phyloP scores from a whole-genome alignment of 2,797 vertebrate species.

The Enteromius viviparus region DNA sequence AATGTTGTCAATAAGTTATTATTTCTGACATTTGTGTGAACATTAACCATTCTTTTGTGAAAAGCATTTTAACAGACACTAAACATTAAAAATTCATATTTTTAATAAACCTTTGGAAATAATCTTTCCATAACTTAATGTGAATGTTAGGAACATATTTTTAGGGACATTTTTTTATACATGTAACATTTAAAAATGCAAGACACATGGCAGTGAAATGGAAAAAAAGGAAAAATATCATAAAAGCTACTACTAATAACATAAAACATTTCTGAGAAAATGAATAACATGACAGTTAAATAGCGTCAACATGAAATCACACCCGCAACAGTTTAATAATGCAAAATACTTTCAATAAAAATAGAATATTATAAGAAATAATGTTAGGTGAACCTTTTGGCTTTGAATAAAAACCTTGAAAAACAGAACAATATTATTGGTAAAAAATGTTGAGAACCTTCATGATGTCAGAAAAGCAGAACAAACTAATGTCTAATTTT shows the following conservation, averaged over 20 bases:
- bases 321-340: not conserved
- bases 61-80: not conserved
- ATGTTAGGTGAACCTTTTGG: not conserved
- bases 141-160: not conserved
- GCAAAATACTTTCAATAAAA: not conserved
- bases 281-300: not conserved
- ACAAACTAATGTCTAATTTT: not conserved
- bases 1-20: not conserved
- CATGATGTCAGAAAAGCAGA: not conserved
- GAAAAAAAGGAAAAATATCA: not conserved
- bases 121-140: not conserved
- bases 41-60: not conserved
- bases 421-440: not conserved
- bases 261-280: not conserved
- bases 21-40: not conserved
- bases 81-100: not conserved
- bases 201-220: not conserved
- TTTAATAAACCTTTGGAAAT: not conserved
- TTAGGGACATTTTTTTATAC: not conserved
- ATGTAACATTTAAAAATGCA: not conserved
- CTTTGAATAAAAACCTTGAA: not conserved
- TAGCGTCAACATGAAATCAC: not conserved
- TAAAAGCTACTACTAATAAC: conserved; percentile 1
- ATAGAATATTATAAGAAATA: not conserved
- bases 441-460: not conserved